Evolutionary conservation across 92 coral and sea anemone species (phyloP).

Genomic region (Isaurus tuberculatus): DNA sequence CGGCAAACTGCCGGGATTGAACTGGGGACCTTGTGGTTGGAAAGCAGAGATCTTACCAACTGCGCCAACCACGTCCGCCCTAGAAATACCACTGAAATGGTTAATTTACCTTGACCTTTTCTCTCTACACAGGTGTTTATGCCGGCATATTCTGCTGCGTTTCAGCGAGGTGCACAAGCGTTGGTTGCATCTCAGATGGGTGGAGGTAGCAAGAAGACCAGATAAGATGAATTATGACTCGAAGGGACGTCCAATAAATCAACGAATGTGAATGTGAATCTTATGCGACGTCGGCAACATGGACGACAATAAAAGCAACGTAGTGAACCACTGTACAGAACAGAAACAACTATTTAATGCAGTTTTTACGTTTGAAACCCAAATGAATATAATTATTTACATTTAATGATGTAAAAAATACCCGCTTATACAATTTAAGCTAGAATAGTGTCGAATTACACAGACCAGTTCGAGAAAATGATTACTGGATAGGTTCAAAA

Average conservation of each 20-base stretch:
- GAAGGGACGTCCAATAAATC: not conserved
- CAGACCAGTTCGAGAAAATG: not conserved
- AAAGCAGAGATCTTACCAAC: too few species aligned
- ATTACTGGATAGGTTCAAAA: not conserved
- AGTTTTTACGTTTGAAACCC: not conserved
- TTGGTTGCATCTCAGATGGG: constrained; percentile 61
- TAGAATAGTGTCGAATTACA: not conserved
- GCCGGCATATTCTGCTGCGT: constrained; percentile 74
- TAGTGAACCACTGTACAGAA: not conserved
- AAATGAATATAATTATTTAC: constrained; percentile 22
- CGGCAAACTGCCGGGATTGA: too few species aligned
- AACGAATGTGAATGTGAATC: not conserved
- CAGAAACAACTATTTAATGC: constrained; percentile 28
- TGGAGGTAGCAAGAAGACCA: constrained; percentile 27
- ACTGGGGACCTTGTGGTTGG: too few species aligned
- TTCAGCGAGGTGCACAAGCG: constrained; percentile 84
- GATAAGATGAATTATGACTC: not conserved
- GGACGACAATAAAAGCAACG: not conserved
- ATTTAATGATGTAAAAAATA: constrained; percentile 27
- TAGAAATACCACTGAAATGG: too few species aligned
- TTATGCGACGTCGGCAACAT: not conserved
- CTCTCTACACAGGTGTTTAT: constrained; percentile 65
- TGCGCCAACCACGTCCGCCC: too few species aligned
- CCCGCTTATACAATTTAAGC: not conserved
- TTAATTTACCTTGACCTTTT: not conserved